Evolutionary conservation across 1,140 invertebrate species (phyloP).

Genomic region (Oreohelix idahoensis): DNA sequence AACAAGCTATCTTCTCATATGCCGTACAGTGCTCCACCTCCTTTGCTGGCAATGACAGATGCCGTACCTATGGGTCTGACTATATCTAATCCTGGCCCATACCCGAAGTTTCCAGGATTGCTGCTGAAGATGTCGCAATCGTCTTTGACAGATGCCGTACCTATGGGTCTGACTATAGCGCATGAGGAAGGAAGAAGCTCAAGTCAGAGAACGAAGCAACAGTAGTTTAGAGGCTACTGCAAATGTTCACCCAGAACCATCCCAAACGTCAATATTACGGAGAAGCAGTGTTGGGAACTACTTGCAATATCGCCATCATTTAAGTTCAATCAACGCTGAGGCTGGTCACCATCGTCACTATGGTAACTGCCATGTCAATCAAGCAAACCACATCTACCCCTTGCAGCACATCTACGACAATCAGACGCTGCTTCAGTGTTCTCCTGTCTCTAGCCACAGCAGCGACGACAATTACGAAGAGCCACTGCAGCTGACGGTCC

Average conservation of each 20-base stretch:
- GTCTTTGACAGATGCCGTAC: conserved; percentile 33
- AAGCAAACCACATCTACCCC: conserved; percentile 1
- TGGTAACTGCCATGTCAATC: neutral
- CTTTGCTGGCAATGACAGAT: conserved; percentile 44
- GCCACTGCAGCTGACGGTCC: conserved; percentile 50
- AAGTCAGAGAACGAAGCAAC: conserved; percentile 22
- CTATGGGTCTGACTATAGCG: conserved; percentile 19
- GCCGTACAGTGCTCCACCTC: conserved; percentile 43
- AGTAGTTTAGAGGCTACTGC: neutral
- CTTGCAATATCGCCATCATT: neutral
- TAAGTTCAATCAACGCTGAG: neutral
- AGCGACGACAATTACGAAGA: conserved; percentile 43
- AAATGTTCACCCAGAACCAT: neutral
- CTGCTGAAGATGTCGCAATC: too few species aligned
- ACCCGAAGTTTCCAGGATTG: too few species aligned
- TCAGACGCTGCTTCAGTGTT: conserved; percentile 1
- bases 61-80: conserved; percentile 25
- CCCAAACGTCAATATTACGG: neutral
- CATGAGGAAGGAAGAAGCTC: too few species aligned
- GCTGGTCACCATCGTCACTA: neutral
- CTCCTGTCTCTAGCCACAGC: conserved; percentile 37
- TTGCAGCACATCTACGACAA: neutral
- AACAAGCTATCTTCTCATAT: conserved; percentile 24
- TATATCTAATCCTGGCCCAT: conserved; percentile 17
- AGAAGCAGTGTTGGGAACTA: conserved; percentile 15